Evolutionary conservation across 2,113 vertebrate species (phyloP), one percentile per base, ranked within the genome.

Genomic region (Syngnathus floridae): DNA sequence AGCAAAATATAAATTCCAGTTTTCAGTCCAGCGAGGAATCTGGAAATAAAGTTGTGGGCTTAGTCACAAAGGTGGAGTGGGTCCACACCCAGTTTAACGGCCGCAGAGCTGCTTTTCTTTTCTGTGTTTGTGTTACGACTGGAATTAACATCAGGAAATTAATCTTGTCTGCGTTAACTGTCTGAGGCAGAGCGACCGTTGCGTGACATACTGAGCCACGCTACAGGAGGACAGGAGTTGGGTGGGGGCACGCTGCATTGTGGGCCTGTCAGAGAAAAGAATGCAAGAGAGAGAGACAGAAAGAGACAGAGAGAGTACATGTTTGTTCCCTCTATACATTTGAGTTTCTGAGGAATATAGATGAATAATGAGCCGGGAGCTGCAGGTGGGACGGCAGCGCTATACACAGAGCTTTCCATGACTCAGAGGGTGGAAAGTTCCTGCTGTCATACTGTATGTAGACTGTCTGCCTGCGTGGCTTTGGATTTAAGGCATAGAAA

Each of bases 81-180:
- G 80, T 82, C 84, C 81, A 86, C 86, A 61, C 86, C 87, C 88
- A 87, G 79, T 87, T 87, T 84, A 80, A 82, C 65, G 66, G 73
- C 64, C 46, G n/a, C 72, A 74, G 73, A 70, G 62, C 65, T 41
- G 1, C 41, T 48, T 75, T 66, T 76, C 62, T 70, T 59, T 64
- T 67, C 64, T 67, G 36, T 64, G 37, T 69, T 71, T 75, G 54
- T 58, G 60, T 75, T 87, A 74, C 74, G 72, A 86, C 76, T 80
- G 75, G 82, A 87, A 81, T 82, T 75, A 85, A 75, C 70, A 74
- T 84, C 80, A 87, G 85, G 85, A 87, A 87, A 86, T 88, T 31
- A 88, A 85, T 83, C 73, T 81, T 77, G 85, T 84, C 86, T 86
- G 83, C 73, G 65, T 83, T 80, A 80, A 78, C 74, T 62, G 82